A percentile compares a stretch with the other conserved stretches of the same genome.
phyloP scores from a whole-genome alignment of 2,797 vertebrate genomes.

The Tokudaia tokunoshimensis region DNA sequence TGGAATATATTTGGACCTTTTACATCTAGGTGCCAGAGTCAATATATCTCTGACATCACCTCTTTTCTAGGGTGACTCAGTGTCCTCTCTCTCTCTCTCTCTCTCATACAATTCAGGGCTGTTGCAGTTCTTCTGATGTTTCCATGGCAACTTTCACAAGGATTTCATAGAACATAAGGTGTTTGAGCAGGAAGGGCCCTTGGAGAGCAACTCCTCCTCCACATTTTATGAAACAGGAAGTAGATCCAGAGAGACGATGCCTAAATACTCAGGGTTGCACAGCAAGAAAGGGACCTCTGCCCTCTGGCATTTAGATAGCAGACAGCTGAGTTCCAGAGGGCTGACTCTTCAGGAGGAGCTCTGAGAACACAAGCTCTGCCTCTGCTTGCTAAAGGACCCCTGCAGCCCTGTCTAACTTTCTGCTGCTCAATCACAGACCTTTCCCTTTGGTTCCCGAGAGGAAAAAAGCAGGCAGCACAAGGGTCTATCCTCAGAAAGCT shows the following conservation, averaged over 20 bases:
- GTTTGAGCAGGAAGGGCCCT: slow-evolving; percentile 68
- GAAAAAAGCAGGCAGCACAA: background rate
- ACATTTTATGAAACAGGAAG: slow-evolving; percentile 22
- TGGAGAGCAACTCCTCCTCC: slow-evolving; percentile 52
- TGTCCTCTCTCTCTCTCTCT: background rate
- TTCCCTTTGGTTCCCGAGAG: too few species aligned
- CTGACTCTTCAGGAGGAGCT: background rate
- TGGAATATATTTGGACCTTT: background rate
- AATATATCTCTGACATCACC: background rate
- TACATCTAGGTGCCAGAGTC: background rate
- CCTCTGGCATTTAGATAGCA: background rate
- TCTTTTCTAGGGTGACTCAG: background rate
- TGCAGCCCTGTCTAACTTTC: background rate
- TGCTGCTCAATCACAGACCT: background rate
- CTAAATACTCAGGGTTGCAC: background rate
- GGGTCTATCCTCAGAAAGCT: background rate
- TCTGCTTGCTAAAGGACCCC: background rate
- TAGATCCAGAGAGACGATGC: background rate
- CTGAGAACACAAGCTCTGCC: background rate
- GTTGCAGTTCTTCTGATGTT: slow-evolving; percentile 20
- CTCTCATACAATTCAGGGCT: background rate
- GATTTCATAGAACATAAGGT: slow-evolving; percentile 76
- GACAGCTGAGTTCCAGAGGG: too few species aligned
- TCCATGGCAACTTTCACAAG: slow-evolving; percentile 76
- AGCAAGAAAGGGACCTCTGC: background rate